Evolutionary conservation across 1,140 invertebrate species (phyloP).

Genomic region (Subanguina moxae): DNA sequence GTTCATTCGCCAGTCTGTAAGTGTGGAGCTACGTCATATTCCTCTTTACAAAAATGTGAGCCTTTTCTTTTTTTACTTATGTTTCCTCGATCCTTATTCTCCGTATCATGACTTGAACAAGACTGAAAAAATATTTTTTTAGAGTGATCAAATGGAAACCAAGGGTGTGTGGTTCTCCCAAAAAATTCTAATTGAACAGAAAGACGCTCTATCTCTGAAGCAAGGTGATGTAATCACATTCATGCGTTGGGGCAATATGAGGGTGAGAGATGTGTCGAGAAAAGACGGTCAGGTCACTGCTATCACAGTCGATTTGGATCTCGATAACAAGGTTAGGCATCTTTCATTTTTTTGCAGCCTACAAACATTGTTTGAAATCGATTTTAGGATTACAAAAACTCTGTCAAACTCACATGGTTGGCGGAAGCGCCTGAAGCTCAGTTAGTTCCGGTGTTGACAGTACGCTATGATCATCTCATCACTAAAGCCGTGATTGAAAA

Average conservation of each 20-base stretch:
- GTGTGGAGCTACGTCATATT: slow-evolving; percentile 47
- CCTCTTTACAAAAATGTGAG: no score
- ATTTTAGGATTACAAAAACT: slow-evolving; percentile 66
- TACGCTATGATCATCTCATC: slow-evolving; percentile 94
- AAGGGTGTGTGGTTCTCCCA: slow-evolving; percentile 72
- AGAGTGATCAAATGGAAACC: slow-evolving; percentile 79
- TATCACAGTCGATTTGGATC: slow-evolving; percentile 65
- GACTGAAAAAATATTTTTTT: no score
- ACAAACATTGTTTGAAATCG: slow-evolving; percentile 10
- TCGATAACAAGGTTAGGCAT: slow-evolving; percentile 53
- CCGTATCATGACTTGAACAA: no score
- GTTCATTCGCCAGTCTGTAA: slow-evolving; percentile 7
- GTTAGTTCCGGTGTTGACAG: slow-evolving; percentile 75
- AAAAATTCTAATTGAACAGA: slow-evolving; percentile 78
- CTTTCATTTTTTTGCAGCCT: neutral
- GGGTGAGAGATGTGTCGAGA: slow-evolving; percentile 77
- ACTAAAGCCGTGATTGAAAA: slow-evolving; percentile 84
- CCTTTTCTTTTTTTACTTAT: no score
- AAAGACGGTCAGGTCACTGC: slow-evolving; percentile 64
- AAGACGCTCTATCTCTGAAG: slow-evolving; percentile 78
- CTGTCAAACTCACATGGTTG: slow-evolving; percentile 91
- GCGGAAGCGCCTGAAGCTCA: slow-evolving; percentile 66
- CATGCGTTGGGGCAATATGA: slow-evolving; percentile 95
- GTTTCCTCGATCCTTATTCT: no score
- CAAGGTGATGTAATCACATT: slow-evolving; percentile 91